Base-by-base conservation (phyloP, 2,797 vertebrate genomes). In the Enteromius trimaculatus region DNA sequence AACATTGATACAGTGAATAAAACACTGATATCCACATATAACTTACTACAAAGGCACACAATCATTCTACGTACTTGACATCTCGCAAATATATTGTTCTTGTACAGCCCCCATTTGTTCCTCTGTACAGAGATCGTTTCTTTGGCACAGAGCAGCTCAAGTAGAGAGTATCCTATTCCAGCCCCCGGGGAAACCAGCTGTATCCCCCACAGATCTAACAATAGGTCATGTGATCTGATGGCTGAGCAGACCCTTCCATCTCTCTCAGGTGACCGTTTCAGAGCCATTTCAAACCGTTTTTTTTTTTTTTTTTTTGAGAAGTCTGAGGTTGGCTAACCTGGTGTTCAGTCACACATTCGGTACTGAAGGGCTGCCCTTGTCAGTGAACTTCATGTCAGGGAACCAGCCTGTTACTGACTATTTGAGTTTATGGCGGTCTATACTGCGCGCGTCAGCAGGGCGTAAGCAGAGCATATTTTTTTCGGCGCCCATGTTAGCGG, bases 141-240 rank as follows among this genome's bases (percentile, higher is more conserved):
- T 0, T 66, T 74, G n/a, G 16, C 10, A n/a, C 55, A 65, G 31
- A 49, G 42, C 81, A 58, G 34, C 47, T 53, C 37, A 39, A 44
- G 21, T 26, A 34, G 7, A 44, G 19, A 49, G 39, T 69, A 83
- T 69, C 51, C 19, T 60, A 55, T 78, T 70, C 42, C 53, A 70
- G 53, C 51, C 64, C 75, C 53, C 7, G 0, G 21, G 49, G 13
- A 83, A 62, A 34, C 65, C 81, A 77, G 75, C 65, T 58, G 72
- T 76, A 55, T 76, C 60, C 49, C 60, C 72, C 62, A 77, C 49
- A 10, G 23, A 76, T 16, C 9, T 29, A 55, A 83, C 85, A 84
- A 53, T 68, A 62, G 74, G 80, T 74, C 72, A 83, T 79, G 60
- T 85, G 78, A 79, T 66, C 80, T 44, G 62, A 84, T 13, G 39